phyloP scores from a whole-genome alignment of 2,888 invertebrate genomes.

The Scaptomyza parva region DNA sequence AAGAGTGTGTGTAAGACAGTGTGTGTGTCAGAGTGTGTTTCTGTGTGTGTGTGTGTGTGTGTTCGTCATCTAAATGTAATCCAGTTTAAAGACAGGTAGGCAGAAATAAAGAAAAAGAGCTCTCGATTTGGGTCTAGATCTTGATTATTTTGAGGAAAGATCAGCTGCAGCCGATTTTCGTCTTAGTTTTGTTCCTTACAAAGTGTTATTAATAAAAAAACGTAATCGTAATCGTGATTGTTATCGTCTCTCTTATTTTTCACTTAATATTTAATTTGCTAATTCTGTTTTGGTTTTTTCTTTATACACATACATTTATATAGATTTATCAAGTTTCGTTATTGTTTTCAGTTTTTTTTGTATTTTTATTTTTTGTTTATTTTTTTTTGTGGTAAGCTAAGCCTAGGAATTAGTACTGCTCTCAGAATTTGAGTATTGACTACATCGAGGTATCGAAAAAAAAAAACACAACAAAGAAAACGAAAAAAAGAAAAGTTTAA shows the following conservation, averaged over 20 bases:
- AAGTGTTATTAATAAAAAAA: neutral
- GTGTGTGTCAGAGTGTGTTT: neutral
- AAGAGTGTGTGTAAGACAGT: neutral
- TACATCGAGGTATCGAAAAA: slow-evolving; percentile 49
- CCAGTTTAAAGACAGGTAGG: slow-evolving; percentile 9
- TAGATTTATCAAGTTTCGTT: slow-evolving; percentile 25
- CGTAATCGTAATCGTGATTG: slow-evolving; percentile 9
- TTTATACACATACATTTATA: slow-evolving; percentile 3
- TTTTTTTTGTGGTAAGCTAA: slow-evolving; percentile 47
- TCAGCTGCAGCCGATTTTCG: slow-evolving; percentile 14
- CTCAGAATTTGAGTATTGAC: slow-evolving; percentile 82
- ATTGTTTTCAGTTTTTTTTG: slow-evolving; percentile 17
- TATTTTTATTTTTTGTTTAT: slow-evolving; percentile 15
- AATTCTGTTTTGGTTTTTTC: slow-evolving; percentile 22
- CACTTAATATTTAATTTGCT: slow-evolving; percentile 17
- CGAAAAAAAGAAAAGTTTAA: slow-evolving; percentile 59
- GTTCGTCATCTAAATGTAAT: slow-evolving; percentile 10
- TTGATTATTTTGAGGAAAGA: slow-evolving; percentile 3
- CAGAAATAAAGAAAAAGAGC: slow-evolving; percentile 10
- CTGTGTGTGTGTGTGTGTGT: slow-evolving; percentile 1
- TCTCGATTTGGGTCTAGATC: slow-evolving; percentile 18
- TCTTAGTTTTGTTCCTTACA: slow-evolving; percentile 2
- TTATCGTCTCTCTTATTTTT: slow-evolving; percentile 21
- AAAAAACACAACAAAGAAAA: slow-evolving; percentile 56
- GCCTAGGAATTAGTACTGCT: slow-evolving; percentile 75